Evolutionary conservation across 1,140 invertebrate genomes (phyloP).

Genomic region (Octopus sinensis): DNA sequence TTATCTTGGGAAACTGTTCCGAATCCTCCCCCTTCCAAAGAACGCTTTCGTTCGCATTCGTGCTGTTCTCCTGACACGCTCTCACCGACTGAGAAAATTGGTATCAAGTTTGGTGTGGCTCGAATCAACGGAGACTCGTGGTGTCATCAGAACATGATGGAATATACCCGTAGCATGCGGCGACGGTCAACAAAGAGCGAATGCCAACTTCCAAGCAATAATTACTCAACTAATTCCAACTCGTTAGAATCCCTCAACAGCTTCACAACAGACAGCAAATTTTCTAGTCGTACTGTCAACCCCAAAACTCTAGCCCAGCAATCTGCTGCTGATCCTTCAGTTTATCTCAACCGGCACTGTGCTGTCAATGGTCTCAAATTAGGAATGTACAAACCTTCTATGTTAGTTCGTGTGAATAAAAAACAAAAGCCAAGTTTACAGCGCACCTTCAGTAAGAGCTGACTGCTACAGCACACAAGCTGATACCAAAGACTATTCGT

Average conservation of each 20-base stretch:
- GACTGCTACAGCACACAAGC: not conserved
- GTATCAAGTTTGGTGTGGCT: not conserved
- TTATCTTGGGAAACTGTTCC: not conserved
- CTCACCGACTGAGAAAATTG: not conserved
- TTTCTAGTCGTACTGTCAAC: not conserved
- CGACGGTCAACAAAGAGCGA: not conserved
- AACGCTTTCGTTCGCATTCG: not conserved
- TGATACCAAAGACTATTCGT: too few relatives aligned
- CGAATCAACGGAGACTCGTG: not conserved
- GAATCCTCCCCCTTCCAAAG: not conserved
- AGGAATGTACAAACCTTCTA: constrained; percentile 44
- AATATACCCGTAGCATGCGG: not conserved
- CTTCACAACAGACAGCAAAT: not conserved
- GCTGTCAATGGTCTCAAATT: constrained; percentile 44
- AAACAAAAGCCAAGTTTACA: constrained; percentile 19
- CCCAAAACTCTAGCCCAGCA: constrained; percentile 23
- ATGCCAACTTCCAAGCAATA: not conserved
- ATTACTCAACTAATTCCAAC: not conserved
- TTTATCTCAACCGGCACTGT: constrained; percentile 39
- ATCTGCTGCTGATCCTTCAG: constrained; percentile 46
- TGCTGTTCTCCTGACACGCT: not conserved
- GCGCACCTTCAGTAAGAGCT: constrained; percentile 21
- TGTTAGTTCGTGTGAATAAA: constrained; percentile 25
- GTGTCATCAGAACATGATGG: not conserved
- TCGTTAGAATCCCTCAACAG: not conserved